phyloP scores from a whole-genome alignment of 2,797 vertebrate species.

The Austrolebias charrua region DNA sequence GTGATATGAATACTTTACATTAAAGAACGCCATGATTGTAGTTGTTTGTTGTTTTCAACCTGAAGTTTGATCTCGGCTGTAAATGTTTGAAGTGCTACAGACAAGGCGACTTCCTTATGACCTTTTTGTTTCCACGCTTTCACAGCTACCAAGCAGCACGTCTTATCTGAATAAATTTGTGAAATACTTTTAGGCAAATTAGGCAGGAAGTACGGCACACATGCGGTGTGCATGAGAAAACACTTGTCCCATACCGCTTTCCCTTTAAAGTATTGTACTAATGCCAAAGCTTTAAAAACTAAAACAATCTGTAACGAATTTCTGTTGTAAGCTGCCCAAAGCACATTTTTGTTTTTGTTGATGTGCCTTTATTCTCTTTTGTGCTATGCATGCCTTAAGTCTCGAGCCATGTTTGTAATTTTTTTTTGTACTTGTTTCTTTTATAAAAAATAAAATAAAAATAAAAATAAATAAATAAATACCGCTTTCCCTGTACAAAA shows the following conservation, averaged over 20 bases:
- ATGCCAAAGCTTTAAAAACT: too few species aligned
- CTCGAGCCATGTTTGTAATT: too few species aligned
- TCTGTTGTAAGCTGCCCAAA: too few species aligned
- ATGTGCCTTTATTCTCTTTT: too few species aligned
- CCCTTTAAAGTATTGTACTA: too few species aligned
- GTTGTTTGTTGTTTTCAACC: not conserved
- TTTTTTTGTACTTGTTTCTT: too few species aligned
- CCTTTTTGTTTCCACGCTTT: not conserved
- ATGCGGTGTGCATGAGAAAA: slow-evolving; percentile 6
- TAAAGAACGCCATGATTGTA: not conserved
- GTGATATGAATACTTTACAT: too few species aligned
- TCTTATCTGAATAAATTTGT: not conserved
- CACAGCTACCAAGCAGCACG: not conserved
- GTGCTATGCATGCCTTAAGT: too few species aligned
- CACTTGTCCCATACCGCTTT: slow-evolving; percentile 13
- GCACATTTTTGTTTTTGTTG: too few species aligned
- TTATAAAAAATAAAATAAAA: too few species aligned
- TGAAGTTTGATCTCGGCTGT: not conserved
- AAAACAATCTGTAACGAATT: too few species aligned
- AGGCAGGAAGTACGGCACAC: not conserved
- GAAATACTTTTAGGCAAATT: not conserved
- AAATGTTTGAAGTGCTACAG: not conserved
- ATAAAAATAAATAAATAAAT: too few species aligned
- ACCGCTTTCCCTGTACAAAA: slow-evolving; percentile 20
- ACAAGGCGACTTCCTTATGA: not conserved